These are phyloP conservation scores for Cochlearius cochlearius DNA, from an alignment of 2,113 vertebrate genomes.

Conservation along the genomic window DNA sequence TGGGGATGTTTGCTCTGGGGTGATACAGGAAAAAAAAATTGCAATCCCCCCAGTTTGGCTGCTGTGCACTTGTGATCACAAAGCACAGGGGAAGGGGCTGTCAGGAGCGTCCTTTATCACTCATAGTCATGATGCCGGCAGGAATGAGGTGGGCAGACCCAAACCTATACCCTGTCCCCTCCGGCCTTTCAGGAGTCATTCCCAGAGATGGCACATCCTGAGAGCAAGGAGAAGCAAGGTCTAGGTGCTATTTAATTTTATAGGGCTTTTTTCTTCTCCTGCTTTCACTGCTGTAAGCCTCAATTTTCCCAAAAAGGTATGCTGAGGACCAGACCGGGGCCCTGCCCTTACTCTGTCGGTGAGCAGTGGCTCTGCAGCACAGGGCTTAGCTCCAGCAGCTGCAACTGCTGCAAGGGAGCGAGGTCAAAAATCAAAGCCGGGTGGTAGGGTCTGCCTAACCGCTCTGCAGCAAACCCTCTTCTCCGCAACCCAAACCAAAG, in stretches of 20 bases:
- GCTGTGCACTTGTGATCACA: neutral
- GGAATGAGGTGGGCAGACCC: neutral
- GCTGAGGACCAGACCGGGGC: neutral
- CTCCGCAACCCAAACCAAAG: neutral
- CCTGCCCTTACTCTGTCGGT: neutral
- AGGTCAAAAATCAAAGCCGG: neutral
- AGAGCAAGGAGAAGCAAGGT: neutral
- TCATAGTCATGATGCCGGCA: rapidly evolving
- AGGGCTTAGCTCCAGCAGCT: neutral
- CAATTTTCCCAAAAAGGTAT: neutral
- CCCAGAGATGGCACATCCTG: neutral
- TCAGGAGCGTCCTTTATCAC: neutral
- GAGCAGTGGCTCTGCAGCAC: neutral
- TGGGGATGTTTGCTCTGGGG: neutral
- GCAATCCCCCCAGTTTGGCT: neutral
- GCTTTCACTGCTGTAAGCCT: neutral
- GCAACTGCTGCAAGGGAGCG: rapidly evolving
- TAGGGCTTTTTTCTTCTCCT: neutral
- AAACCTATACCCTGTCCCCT: neutral
- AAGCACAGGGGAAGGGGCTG: neutral
- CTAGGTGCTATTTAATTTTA: neutral
- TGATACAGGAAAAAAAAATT: neutral
- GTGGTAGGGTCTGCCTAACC: neutral
- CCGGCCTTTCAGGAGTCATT: neutral
- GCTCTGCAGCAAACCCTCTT: neutral